These are phyloP conservation scores for Melanaphis sacchari DNA, from an alignment of 1,140 invertebrate genomes.

Conservation along the genomic window DNA sequence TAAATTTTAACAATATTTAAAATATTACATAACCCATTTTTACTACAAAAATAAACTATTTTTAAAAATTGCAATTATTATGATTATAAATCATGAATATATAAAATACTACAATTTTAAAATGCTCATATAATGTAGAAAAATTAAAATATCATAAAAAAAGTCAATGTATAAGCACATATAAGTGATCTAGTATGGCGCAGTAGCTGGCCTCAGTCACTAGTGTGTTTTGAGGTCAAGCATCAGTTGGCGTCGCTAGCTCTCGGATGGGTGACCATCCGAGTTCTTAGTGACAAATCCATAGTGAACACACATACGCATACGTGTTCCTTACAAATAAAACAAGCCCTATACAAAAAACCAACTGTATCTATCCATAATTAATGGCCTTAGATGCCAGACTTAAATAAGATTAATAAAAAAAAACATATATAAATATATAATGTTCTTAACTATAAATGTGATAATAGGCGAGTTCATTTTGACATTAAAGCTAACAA, in stretches of 20 bases:
- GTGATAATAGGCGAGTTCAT: neutral
- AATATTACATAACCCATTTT: neutral
- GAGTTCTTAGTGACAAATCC: too few relatives aligned
- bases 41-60: neutral
- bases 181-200: too few relatives aligned
- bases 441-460: neutral
- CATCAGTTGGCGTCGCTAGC: too few relatives aligned
- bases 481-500: neutral
- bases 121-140: neutral
- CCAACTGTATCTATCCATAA: too few relatives aligned
- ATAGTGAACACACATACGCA: too few relatives aligned
- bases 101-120: neutral
- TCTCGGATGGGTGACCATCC: too few relatives aligned
- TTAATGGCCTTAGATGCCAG: too few relatives aligned
- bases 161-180: neutral
- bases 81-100: neutral
- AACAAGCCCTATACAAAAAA: too few relatives aligned
- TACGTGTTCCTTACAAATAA: too few relatives aligned
- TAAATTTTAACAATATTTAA: neutral
- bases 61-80: neutral
- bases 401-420: too few relatives aligned
- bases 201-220: too few relatives aligned
- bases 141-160: neutral
- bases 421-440: neutral
- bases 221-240: too few relatives aligned